Percentiles rank a stretch among this genome's conserved stretches.
phyloP scores from a whole-genome alignment of 2,888 invertebrate genomes.

The Agyllia agylla region DNA sequence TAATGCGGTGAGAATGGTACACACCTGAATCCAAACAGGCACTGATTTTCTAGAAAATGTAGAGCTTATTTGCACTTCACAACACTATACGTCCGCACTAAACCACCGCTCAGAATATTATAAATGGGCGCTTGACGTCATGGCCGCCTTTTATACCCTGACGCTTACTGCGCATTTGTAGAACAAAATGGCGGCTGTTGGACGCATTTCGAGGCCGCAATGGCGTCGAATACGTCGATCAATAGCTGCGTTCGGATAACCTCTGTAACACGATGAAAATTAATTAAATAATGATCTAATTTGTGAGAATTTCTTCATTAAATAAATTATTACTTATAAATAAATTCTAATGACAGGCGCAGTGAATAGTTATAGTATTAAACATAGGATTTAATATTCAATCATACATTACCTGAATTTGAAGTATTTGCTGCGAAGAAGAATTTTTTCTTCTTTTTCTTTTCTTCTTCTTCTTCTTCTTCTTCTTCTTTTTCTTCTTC shows the following conservation, averaged over 20 bases:
- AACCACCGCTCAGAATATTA: constrained; percentile 82
- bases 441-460: too few species aligned
- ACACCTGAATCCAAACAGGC: constrained; percentile 89
- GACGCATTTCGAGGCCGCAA: constrained; percentile 74
- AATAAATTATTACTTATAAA: too few species aligned
- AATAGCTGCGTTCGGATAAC: constrained; percentile 57
- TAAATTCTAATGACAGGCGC: too few species aligned
- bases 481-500: too few species aligned
- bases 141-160: constrained; percentile 83
- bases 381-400: too few species aligned
- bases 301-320: too few species aligned
- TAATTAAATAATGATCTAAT: background rate
- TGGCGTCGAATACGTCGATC: constrained; percentile 76
- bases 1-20: constrained; percentile 84
- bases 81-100: constrained; percentile 83
- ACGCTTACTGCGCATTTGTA: constrained; percentile 84
- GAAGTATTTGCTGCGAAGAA: too few species aligned
- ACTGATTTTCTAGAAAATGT: constrained; percentile 82
- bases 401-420: too few species aligned
- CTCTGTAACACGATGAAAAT: background rate
- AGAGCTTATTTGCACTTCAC: constrained; percentile 84
- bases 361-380: too few species aligned
- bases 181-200: constrained; percentile 85
- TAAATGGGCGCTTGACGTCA: constrained; percentile 85
- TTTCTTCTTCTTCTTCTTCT: too few species aligned